Percentiles rank a stretch among this genome's conserved stretches.
phyloP scores from a whole-genome alignment of 2,888 invertebrate species.

The Drosophila yooni region DNA sequence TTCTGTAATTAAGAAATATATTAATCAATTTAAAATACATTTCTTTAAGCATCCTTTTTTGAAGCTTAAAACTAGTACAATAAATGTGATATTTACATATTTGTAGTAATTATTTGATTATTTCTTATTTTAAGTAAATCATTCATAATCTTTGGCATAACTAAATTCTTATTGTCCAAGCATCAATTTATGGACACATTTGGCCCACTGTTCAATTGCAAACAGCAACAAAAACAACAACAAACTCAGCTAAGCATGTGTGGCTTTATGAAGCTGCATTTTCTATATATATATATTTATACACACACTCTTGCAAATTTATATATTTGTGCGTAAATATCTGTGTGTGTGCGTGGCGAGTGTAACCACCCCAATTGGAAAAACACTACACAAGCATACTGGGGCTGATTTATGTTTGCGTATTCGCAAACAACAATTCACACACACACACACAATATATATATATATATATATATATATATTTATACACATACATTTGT shows the following conservation, averaged over 20 bases:
- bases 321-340: constrained; percentile 9
- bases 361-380: constrained; percentile 50
- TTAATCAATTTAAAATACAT: neutral
- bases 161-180: neutral
- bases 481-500: neutral
- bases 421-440: constrained; percentile 13
- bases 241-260: constrained; percentile 44
- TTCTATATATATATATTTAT: constrained; percentile 12
- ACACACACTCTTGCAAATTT: neutral
- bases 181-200: neutral
- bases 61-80: neutral
- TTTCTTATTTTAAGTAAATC: neutral
- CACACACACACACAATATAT: neutral
- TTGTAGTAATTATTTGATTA: neutral
- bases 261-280: constrained; percentile 43
- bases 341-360: constrained; percentile 16
- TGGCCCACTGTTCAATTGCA: constrained; percentile 41
- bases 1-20: neutral
- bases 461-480: neutral
- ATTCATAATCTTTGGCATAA: neutral
- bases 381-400: constrained; percentile 22
- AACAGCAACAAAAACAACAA: constrained; percentile 34
- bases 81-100: neutral
- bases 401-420: constrained; percentile 53
- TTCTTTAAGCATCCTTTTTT: neutral